Evolutionary conservation across 2,888 invertebrate genomes (phyloP).

Genomic region (Sclerodermus sp.): DNA sequence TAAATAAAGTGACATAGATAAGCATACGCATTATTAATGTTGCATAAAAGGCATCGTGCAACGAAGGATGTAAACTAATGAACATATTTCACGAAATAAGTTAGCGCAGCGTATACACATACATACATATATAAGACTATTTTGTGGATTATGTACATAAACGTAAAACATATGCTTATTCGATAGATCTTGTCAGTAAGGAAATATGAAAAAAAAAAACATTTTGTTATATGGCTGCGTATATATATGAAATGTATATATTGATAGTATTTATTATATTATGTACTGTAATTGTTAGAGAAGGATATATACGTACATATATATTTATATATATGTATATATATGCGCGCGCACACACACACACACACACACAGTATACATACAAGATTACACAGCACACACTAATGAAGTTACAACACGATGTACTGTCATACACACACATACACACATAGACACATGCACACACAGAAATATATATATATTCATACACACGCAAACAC

Average conservation of each 20-base stretch:
- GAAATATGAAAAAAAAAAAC: constrained; percentile 25
- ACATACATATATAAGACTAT: constrained; percentile 19
- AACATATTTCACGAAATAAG: constrained; percentile 14
- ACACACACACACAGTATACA: constrained; percentile 7
- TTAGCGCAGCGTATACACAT: constrained; percentile 22
- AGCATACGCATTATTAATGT: constrained; percentile 24
- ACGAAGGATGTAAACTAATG: constrained; percentile 35
- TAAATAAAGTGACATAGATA: constrained; percentile 17
- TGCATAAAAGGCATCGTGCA: constrained; percentile 51
- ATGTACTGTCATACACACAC: constrained; percentile 49
- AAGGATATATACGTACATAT: constrained; percentile 34
- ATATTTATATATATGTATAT: constrained; percentile 22
- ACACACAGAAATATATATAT: constrained; percentile 9
- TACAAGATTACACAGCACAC: no score
- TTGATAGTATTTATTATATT: constrained; percentile 55
- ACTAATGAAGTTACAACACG: no score
- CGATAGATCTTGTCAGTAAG: constrained; percentile 9
- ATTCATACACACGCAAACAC: constrained; percentile 7
- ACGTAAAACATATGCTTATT: neutral
- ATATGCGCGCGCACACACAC: constrained; percentile 7
- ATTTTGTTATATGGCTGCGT: constrained; percentile 39
- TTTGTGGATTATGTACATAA: constrained; percentile 16
- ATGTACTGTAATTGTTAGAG: constrained; percentile 51
- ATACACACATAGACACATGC: constrained; percentile 36
- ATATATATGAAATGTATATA: constrained; percentile 33